Percentiles rank a stretch among this genome's conserved stretches.
Conservation (phyloP, 1,140 invertebrate genomes). For the Psilanteris sp. region DNA sequence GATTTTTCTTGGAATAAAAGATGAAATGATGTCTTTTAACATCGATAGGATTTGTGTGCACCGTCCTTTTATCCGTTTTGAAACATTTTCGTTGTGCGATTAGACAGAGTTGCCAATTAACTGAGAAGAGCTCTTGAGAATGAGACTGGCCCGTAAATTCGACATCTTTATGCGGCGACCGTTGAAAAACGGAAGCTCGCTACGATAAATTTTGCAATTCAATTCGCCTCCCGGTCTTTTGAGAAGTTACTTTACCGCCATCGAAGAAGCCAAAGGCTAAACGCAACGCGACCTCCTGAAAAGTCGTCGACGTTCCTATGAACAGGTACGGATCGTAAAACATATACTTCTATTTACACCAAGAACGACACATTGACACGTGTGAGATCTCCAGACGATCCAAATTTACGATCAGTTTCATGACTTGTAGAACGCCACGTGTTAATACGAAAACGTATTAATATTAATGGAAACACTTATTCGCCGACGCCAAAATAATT, state of each 20-base stretch:
- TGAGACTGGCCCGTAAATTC: constrained; percentile 74
- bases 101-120: constrained; percentile 76
- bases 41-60: constrained; percentile 46
- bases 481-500: neutral
- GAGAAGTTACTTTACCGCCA: constrained; percentile 26
- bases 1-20: constrained; percentile 48
- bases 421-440: constrained; percentile 50
- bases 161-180: constrained; percentile 72
- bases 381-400: constrained; percentile 48
- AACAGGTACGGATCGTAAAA: constrained; percentile 59
- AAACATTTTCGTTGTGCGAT: constrained; percentile 65
- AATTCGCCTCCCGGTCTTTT: constrained; percentile 70
- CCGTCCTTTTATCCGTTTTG: constrained; percentile 46
- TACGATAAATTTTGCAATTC: constrained; percentile 79
- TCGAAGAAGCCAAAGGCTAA: constrained; percentile 48
- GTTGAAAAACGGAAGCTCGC: constrained; percentile 77
- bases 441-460: constrained; percentile 15
- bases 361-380: constrained; percentile 63
- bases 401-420: constrained; percentile 69
- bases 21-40: constrained; percentile 12
- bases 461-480: constrained; percentile 5
- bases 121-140: constrained; percentile 65
- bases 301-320: constrained; percentile 42
- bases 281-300: constrained; percentile 36
- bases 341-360: constrained; percentile 50